Evolutionary conservation across 2,113 vertebrate species (phyloP), one percentile per base, ranked within the genome.

Genomic region (Aegithalos caudatus): DNA sequence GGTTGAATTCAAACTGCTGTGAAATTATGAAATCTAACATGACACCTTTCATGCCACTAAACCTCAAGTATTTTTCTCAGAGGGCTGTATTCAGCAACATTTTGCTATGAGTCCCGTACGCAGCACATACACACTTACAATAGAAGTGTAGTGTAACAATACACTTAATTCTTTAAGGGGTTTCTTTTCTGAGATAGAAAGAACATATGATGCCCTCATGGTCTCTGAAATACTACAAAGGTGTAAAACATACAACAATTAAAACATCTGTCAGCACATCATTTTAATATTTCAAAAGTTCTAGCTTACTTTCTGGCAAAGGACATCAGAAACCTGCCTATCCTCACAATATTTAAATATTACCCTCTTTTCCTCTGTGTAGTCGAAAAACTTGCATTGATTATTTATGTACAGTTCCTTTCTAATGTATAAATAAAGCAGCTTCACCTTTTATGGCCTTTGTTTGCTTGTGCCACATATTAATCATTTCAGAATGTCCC

Each of bases 21-120:
- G 35, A 48, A 56, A 35, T 9, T 61, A 37, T 14, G 22, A 76
- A 90, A 62, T 54, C 6, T 66, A 38, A 4, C 17, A 27, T 74
- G 11, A 7, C 17, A 47, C 1, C 10, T 89, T 73, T 78, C 17
- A 31, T 28, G 27, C 1, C 24, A 57, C 24, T 76, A 50, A 67
- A 45, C 7, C 9, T 44, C n/a, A 62, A n/a, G 12, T 28, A n/a
- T 60, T 83, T 78, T 77, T 62, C 37, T 44, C 21, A 60, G 10
- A 79, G 9, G 3, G 7, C 9, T 57, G 6, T 0, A 0, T 57
- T 27, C 18, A 58, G 19, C 18, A 11, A 29, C 72, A 50, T 53
- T 72, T 31, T 9, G 2, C 7, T 61, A 4, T 18, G 12, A 87
- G 22, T 57, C 8, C 3, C 1, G 3, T 22, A 22, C 31, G 42